Base-by-base conservation (phyloP, 2,888 invertebrate genomes). In the Pammene fasciana region DNA sequence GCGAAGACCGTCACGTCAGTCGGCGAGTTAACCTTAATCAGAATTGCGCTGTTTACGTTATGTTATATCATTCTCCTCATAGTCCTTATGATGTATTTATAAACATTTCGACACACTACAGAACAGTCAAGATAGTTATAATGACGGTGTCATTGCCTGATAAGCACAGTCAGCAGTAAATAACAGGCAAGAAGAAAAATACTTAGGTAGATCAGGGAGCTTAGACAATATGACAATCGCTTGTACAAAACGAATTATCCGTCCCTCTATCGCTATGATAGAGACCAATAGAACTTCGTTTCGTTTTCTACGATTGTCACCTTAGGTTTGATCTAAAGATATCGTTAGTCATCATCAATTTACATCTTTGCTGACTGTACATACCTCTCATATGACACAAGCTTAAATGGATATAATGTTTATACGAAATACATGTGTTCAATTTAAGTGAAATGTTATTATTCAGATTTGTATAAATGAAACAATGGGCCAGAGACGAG, bases 401-500 rank as follows among this genome's bases (percentile, higher is more conserved):
- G 34, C 11, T 36, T 14, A 34, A 10, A 59, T 59, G 26, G 0
- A 59, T 45, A 26, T n/a, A 1, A 13, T 34, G 34, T 46, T 46
- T 13, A n/a, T 45, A 59, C 34, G 14, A 46, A 48, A 34, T 60
- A 56, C n/a, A 36, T 10, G 48, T 48, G 48, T 1, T 16, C 26
- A 48, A 48, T 16, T 46, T 46, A 11, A 45, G 41, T 59, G 57
- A 45, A 61, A 61, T 14, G 34, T 26, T 43, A n/a, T 10, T 26
- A 16, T 61, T n/a, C 26, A 45, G n/a, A 61, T 34, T 13, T 18
- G 36, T 38, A 45, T 26, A 48, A 48, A 18, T 61, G n/a, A 61
- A 18, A 38, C 16, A 50, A 61, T 38, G 36, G 50, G 50, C 50
- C 52, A 54, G 52, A 54, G 52, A 34, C 52, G 34, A 54, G 52